A percentile compares a stretch with the other conserved stretches of the same genome.
Conservation (phyloP, 2,113 vertebrate genomes). For the Nerophis lumbriciformis region DNA sequence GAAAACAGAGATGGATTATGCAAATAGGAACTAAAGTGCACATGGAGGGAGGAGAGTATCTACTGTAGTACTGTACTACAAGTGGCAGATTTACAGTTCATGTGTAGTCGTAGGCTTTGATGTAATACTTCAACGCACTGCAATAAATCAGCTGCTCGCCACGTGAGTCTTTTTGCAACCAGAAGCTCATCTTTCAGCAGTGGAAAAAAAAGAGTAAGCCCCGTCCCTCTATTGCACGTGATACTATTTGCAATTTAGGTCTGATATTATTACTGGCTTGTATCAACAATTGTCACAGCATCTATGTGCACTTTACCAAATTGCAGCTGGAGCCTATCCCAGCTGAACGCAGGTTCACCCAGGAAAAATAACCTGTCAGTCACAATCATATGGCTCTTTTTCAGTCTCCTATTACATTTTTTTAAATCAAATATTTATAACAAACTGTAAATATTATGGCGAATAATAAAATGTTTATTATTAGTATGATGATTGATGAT, state of each 20-base stretch:
- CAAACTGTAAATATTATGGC: too few species aligned
- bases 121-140: conserved; percentile 54
- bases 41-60: conserved; percentile 9
- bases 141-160: conserved; percentile 47
- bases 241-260: too few species aligned
- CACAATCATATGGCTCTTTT: too few species aligned
- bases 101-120: conserved; percentile 25
- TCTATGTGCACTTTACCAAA: too few species aligned
- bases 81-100: conserved; percentile 53
- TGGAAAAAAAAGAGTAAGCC: conserved; percentile 22
- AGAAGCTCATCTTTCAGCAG: conserved; percentile 11
- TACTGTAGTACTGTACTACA: conserved; percentile 2
- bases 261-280: background rate
- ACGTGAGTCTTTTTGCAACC: conserved; percentile 11
- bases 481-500: too few species aligned
- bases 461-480: too few species aligned
- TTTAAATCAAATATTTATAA: too few species aligned
- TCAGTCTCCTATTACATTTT: background rate
- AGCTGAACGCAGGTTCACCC: too few species aligned
- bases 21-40: conserved; percentile 1
- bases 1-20: conserved; percentile 3
- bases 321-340: too few species aligned
- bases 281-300: background rate
- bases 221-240: background rate
- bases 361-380: too few species aligned